Evolutionary conservation across 2,888 invertebrate species (phyloP).

Genomic region (Pyrocoelia pectoralis): DNA sequence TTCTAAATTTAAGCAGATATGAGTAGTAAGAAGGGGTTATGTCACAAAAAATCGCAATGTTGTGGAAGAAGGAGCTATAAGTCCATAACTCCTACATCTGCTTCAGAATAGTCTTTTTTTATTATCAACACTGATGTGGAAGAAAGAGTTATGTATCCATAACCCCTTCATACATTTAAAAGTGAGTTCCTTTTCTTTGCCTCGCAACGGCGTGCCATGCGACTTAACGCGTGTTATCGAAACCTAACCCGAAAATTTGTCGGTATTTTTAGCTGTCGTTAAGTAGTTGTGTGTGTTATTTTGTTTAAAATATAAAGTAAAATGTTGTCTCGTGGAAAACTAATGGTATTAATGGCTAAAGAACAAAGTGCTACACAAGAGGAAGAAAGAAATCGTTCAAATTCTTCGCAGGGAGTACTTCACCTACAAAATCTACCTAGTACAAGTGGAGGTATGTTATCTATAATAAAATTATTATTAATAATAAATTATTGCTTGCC

Average conservation of each 20-base stretch:
- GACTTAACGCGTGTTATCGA: no score
- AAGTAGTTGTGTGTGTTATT: constrained; percentile 3
- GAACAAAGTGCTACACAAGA: neutral
- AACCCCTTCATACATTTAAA: constrained; percentile 6
- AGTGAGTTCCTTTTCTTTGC: no score
- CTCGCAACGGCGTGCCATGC: no score
- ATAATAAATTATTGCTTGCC: no score
- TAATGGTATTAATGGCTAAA: neutral
- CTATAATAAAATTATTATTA: no score
- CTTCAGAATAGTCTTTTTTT: neutral
- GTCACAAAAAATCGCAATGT: constrained; percentile 4
- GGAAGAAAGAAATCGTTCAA: no score
- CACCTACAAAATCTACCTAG: neutral
- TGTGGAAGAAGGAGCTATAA: constrained; percentile 4
- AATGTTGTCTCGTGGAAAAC: neutral
- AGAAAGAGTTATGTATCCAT: constrained; percentile 4
- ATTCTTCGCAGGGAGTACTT: constrained; percentile 2
- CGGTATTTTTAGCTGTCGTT: no score
- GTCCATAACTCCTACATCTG: constrained; percentile 2
- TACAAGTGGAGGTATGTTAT: no score
- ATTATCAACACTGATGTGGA: constrained; percentile 3
- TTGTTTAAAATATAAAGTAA: neutral
- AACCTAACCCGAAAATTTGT: no score
- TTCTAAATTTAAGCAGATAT: constrained; percentile 3
- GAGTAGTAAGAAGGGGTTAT: constrained; percentile 15